phyloP scores from a whole-genome alignment of 1,140 invertebrate species.

The Stratiolaelaps scimitus region DNA sequence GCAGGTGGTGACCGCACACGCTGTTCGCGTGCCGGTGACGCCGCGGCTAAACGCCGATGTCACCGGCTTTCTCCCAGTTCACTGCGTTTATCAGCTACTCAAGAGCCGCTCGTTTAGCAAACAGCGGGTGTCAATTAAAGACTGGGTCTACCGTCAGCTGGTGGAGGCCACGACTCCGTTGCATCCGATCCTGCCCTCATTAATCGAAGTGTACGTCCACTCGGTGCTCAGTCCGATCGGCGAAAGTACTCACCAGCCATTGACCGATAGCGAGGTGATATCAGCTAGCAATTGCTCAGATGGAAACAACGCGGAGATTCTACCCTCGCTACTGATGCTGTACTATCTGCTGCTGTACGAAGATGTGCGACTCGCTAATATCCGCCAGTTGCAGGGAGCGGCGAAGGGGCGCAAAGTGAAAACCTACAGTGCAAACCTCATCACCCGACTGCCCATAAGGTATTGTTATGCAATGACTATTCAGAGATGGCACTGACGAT shows the following conservation, averaged over 20 bases:
- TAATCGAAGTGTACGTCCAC: conserved; percentile 89
- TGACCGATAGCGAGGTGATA: conserved; percentile 76
- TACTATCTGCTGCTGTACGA: conserved; percentile 89
- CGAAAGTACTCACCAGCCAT: conserved; percentile 74
- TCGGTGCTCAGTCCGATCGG: conserved; percentile 62
- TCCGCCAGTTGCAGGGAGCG: conserved; percentile 45
- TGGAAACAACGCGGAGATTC: conserved; percentile 32
- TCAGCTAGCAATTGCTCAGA: conserved; percentile 53
- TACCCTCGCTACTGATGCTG: conserved; percentile 74
- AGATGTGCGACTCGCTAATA: conserved; percentile 68
- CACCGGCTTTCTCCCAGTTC: conserved; percentile 81
- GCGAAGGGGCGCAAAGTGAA: conserved; percentile 60
- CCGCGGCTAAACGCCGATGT: conserved; percentile 72
- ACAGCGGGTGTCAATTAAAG: conserved; percentile 78
- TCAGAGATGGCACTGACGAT: neutral
- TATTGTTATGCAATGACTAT: neutral
- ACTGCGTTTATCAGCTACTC: conserved; percentile 90
- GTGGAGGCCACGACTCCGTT: conserved; percentile 68
- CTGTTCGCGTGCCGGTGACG: conserved; percentile 88
- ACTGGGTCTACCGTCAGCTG: conserved; percentile 88
- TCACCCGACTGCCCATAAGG: conserved; percentile 72
- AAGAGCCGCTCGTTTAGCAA: conserved; percentile 91
- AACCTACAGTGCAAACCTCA: conserved; percentile 70
- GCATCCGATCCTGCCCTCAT: conserved; percentile 78
- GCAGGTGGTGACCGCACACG: conserved; percentile 87